Conservation (phyloP, 2,888 invertebrate species). For the Tenthredo amoena region DNA sequence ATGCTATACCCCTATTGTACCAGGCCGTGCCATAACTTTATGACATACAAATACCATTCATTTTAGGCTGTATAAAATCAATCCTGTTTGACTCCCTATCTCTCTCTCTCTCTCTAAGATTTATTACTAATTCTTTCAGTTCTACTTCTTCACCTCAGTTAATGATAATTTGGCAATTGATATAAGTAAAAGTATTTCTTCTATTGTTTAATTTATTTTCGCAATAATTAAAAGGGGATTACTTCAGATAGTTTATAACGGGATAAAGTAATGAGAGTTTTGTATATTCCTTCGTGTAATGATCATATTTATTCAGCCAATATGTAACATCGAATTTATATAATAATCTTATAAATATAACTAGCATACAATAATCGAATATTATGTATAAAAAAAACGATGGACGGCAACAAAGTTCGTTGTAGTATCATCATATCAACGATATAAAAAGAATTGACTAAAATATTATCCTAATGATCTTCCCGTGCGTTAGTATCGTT, state of each 20-base stretch:
- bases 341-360: conserved; percentile 14
- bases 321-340: neutral
- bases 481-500: conserved; percentile 5
- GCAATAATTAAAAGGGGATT: neutral
- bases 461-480: neutral
- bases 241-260: neutral
- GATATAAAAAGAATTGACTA: neutral
- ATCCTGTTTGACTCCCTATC: neutral
- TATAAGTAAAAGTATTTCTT: neutral
- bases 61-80: neutral
- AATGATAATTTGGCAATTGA: neutral
- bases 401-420: conserved; percentile 50
- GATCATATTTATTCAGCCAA: conserved; percentile 38
- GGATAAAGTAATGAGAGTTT: neutral
- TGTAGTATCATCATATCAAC: conserved; percentile 2
- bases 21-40: conserved; percentile 37
- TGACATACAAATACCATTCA: conserved; percentile 4
- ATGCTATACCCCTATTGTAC: conserved; percentile 37
- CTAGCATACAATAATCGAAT: neutral
- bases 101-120: neutral
- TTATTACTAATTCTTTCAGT: neutral
- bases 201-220: neutral
- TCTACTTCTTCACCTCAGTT: neutral
- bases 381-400: conserved; percentile 2
- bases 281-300: conserved; percentile 19